Conservation (phyloP, 1,140 invertebrate genomes). For the Ceratitis capitata region DNA sequence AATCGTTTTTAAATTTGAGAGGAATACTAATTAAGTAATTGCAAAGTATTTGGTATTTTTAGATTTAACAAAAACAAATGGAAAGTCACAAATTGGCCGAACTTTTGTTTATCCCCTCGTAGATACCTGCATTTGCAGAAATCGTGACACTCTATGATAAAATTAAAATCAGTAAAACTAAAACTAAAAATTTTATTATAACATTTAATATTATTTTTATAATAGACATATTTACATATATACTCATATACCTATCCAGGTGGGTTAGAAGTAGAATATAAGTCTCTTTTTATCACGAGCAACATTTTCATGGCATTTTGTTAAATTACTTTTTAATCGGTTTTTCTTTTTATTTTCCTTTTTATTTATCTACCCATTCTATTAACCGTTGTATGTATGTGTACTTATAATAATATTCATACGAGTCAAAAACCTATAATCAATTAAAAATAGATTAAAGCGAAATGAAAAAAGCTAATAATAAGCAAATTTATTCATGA, state of each 20-base stretch:
- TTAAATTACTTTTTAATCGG: conserved; percentile 7
- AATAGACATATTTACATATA: not conserved
- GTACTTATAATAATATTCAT: not conserved
- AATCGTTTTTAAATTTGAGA: too few relatives aligned
- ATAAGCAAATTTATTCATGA: not conserved
- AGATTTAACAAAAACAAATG: too few relatives aligned
- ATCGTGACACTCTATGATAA: too few relatives aligned
- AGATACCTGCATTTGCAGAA: too few relatives aligned
- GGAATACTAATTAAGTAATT: too few relatives aligned
- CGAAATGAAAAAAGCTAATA: not conserved
- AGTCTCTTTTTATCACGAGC: not conserved
- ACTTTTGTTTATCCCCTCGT: too few relatives aligned
- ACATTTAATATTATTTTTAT: not conserved
- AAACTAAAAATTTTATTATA: too few relatives aligned
- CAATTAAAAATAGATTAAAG: conserved; percentile 16
- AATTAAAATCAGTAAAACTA: too few relatives aligned
- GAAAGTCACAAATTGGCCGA: too few relatives aligned
- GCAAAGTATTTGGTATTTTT: too few relatives aligned
- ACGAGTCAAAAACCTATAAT: not conserved
- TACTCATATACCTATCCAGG: not conserved
- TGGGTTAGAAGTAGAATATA: too few relatives aligned
- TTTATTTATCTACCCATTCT: not conserved
- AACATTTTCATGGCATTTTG: not conserved
- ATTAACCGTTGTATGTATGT: not conserved
- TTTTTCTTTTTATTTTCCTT: not conserved